Base-by-base conservation (phyloP, 2,888 invertebrate species). In the Spisula solida region DNA sequence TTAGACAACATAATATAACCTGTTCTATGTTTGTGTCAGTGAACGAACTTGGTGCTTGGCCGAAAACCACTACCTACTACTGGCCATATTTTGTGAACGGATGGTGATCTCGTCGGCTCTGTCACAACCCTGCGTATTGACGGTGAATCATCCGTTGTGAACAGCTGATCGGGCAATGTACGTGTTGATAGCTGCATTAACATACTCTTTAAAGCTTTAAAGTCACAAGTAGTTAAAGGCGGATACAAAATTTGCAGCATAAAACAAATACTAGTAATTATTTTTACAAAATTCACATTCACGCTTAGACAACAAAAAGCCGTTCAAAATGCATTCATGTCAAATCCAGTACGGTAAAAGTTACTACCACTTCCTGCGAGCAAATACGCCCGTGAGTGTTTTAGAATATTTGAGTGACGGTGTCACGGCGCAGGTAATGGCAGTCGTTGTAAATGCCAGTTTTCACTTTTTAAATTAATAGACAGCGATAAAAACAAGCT, bases 331-430 rank as follows among this genome's bases (percentile, higher is more conserved):
- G 31, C 75, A 75, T 75, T 34, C 29, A 16, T 75, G 75, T 10
- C 31, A 60, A 2, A 60, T 60, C 6, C 2, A 8, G 60, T 60
- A 60, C 5, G 60, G n/a, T 60, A 60, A 60, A 60, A 60, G 60
- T 60, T 60, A n/a, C n/a, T 60, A 8, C 8, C 0, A 75, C 34
- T 31, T 75, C 75, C 75, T 31, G 75, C 18, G 75, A 75, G 75
- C 18, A 75, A 34, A 41, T 41, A 75, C 75, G 75, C 75, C 75
- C 75, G 75, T 31, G 75, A 75, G 31, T 12, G 75, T 34, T 75
- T 75, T 75, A 34, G 75, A 75, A 31, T 31, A 34, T 18, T 34
- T 75, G 31, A 75, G 75, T 75, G 75, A 16, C 75, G 12, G 12
- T 31, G n/a, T 75, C 31, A 34, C 1, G 34, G 16, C 12, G 29